These are phyloP conservation scores for Pyrrhura leucotis DNA, from an alignment of 2,797 vertebrate genomes.

Conservation along the genomic window DNA sequence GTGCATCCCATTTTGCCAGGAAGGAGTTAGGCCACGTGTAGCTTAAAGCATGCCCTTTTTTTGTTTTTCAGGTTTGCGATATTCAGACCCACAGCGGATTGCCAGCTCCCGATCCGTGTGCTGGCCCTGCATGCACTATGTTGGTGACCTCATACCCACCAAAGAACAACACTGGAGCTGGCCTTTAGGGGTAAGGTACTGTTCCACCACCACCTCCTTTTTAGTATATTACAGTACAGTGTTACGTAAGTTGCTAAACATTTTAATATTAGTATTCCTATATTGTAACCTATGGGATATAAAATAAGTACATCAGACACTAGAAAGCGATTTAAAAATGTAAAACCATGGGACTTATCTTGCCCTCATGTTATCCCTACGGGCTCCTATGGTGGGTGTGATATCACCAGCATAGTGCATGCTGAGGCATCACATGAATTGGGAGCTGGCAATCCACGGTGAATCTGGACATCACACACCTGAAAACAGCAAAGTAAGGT, in stretches of 20 bases:
- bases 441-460: slow-evolving; percentile 70
- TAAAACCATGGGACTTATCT: slow-evolving; percentile 26
- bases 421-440: slow-evolving; percentile 60
- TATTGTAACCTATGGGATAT: slow-evolving; percentile 18
- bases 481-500: slow-evolving; percentile 63
- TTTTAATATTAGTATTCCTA: slow-evolving; percentile 38
- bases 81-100: slow-evolving; percentile 71
- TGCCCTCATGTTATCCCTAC: slow-evolving; percentile 38
- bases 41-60: slow-evolving; percentile 60
- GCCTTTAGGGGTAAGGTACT: slow-evolving; percentile 62
- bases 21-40: background rate
- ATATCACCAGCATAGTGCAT: slow-evolving; percentile 61
- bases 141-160: slow-evolving; percentile 59
- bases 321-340: slow-evolving; percentile 8
- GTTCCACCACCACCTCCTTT: slow-evolving; percentile 69
- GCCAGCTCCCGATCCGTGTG: slow-evolving; percentile 48
- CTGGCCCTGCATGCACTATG: slow-evolving; percentile 64
- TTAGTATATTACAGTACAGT: slow-evolving; percentile 43
- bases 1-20: background rate
- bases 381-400: slow-evolving; percentile 64
- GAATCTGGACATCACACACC: slow-evolving; percentile 73
- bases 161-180: slow-evolving; percentile 67
- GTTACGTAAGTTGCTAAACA: slow-evolving; percentile 47
- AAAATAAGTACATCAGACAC: slow-evolving; percentile 43
- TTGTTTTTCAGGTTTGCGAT: slow-evolving; percentile 74